Percentiles rank a stretch among this genome's conserved stretches.
Evolutionary conservation across 1,140 invertebrate species (phyloP).

Genomic region (Dreissena polymorpha): DNA sequence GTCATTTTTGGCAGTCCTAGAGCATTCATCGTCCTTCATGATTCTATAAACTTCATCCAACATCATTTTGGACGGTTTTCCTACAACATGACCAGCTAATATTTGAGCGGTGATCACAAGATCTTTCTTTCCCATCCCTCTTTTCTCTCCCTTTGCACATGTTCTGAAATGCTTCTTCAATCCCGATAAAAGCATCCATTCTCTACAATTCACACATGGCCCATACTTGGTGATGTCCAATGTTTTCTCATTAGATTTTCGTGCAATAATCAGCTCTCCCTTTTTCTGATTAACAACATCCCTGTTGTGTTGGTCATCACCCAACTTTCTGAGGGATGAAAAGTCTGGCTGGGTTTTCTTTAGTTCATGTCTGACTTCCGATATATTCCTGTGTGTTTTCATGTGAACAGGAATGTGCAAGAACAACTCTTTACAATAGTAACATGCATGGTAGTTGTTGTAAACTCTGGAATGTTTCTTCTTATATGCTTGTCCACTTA

Average conservation of each 20-base stretch:
- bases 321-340: not conserved
- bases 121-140: not conserved
- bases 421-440: not conserved
- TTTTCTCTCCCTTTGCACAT: not conserved
- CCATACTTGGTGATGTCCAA: conserved; percentile 3
- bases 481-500: conserved; percentile 8
- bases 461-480: conserved; percentile 9
- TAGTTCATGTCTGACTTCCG: not conserved
- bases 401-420: not conserved
- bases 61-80: not conserved
- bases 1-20: not conserved
- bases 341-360: conserved; percentile 5
- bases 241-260: not conserved
- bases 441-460: conserved; percentile 1
- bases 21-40: not conserved
- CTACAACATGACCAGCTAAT: not conserved
- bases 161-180: conserved; percentile 7
- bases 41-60: not conserved
- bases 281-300: not conserved
- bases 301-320: conserved; percentile 9
- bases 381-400: conserved; percentile 16
- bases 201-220: conserved; percentile 11
- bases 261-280: not conserved
- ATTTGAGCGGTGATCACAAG: conserved; percentile 2
- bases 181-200: conserved; percentile 17